These are phyloP conservation scores for Montipora cactus DNA, from an alignment of 64 coral and sea anemone genomes.

Conservation along the genomic window DNA sequence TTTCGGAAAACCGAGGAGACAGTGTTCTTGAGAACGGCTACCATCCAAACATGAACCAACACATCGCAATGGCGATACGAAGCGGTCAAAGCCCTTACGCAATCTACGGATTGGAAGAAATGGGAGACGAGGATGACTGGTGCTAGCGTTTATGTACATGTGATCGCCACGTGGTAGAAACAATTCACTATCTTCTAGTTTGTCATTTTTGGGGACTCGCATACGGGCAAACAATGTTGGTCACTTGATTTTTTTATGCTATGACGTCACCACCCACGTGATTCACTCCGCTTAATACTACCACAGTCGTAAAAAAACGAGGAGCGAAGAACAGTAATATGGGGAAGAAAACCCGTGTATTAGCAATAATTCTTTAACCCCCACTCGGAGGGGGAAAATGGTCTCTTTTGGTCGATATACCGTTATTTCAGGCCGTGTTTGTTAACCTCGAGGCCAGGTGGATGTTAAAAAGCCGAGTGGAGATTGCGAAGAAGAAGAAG, in stretches of 20 bases:
- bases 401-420: conserved; percentile 10
- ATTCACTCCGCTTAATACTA: not conserved
- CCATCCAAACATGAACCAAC: conserved; percentile 99
- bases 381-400: not conserved
- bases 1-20: conserved; percentile 85
- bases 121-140: conserved; percentile 97
- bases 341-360: not conserved
- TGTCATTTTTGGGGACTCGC: not conserved
- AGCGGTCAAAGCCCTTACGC: conserved; percentile 98
- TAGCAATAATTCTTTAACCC: not conserved
- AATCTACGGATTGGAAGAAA: conserved; percentile 95
- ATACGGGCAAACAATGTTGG: conserved; percentile 7
- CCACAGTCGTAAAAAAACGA: not conserved
- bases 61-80: conserved; percentile 99
- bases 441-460: not conserved
- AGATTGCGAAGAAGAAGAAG: not conserved
- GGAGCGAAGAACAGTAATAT: not conserved
- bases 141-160: conserved; percentile 68
- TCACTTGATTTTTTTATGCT: conserved; percentile 1
- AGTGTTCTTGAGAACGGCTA: conserved; percentile 95
- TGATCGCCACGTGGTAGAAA: conserved; percentile 28
- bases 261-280: not conserved
- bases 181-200: not conserved
- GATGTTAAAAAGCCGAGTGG: conserved; percentile 17
- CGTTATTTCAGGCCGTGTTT: conserved; percentile 31